phyloP scores from a whole-genome alignment of 1,140 invertebrate genomes.

The Ceratina calcarata region DNA sequence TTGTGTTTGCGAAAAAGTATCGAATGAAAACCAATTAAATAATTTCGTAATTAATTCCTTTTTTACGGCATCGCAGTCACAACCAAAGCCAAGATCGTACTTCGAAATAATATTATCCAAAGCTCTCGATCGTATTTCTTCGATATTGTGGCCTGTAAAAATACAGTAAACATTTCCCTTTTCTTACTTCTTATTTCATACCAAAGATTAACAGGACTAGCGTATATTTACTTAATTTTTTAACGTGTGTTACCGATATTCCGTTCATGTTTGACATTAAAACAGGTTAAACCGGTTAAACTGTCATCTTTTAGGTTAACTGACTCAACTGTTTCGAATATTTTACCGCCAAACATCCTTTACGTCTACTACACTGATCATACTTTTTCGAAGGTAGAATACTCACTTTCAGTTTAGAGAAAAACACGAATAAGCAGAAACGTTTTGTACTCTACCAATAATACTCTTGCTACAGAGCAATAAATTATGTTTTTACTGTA shows the following conservation, averaged over 20 bases:
- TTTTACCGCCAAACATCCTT: constrained; percentile 51
- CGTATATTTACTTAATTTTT: constrained; percentile 54
- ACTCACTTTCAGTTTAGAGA: too few relatives aligned
- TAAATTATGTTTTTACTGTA: neutral
- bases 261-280: constrained; percentile 44
- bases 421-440: too few relatives aligned
- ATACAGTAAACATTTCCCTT: neutral
- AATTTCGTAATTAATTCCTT: constrained; percentile 76
- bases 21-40: constrained; percentile 78
- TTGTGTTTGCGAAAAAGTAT: constrained; percentile 66
- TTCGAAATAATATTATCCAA: constrained; percentile 77
- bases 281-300: neutral
- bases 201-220: neutral
- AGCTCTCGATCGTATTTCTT: constrained; percentile 76
- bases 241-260: constrained; percentile 51
- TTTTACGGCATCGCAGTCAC: constrained; percentile 72
- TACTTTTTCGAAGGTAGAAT: too few relatives aligned
- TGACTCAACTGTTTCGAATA: constrained; percentile 33
- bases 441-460: too few relatives aligned
- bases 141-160: constrained; percentile 72
- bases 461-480: neutral
- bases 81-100: constrained; percentile 74
- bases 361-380: neutral
- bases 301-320: constrained; percentile 36
- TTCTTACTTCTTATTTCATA: neutral